phyloP scores from a whole-genome alignment of 2,797 vertebrate species.

The Erpetoichthys calabaricus region DNA sequence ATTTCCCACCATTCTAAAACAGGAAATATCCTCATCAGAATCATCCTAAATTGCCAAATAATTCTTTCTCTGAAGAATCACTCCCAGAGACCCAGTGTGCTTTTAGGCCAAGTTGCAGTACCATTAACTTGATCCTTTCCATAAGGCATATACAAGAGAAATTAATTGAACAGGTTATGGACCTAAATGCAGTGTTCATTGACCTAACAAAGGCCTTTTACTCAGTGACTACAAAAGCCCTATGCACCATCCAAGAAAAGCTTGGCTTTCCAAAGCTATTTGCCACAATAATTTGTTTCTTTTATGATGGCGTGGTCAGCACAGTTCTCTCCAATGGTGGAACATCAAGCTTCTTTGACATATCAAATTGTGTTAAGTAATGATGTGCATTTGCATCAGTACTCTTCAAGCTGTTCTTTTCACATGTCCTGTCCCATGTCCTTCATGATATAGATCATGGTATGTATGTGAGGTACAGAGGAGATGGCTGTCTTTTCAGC shows the following conservation, averaged over 20 bases:
- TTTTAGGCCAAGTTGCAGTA: not conserved
- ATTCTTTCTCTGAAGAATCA: not conserved
- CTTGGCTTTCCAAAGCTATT: not conserved
- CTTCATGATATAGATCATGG: too few species aligned
- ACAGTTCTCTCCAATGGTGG: not conserved
- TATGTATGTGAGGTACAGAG: too few species aligned
- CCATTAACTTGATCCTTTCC: not conserved
- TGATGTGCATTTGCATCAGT: too few species aligned
- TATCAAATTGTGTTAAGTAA: not conserved
- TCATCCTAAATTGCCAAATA: not conserved
- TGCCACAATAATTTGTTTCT: not conserved
- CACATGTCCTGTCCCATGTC: too few species aligned
- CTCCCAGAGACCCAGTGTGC: not conserved
- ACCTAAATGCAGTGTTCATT: too few species aligned
- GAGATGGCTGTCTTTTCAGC: too few species aligned
- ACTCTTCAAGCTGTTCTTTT: too few species aligned
- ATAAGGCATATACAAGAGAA: not conserved
- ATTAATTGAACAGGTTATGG: too few species aligned
- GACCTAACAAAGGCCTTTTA: constrained; percentile 1
- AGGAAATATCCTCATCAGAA: not conserved
- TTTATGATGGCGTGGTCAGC: not conserved
- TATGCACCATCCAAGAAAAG: not conserved
- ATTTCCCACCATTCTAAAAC: not conserved
- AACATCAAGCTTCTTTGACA: not conserved
- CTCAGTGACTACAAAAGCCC: not conserved